Evolutionary conservation across 92 coral and sea anemone species (phyloP), one percentile per base, ranked within the genome.

Genomic region (Palythoa heliodiscus): DNA sequence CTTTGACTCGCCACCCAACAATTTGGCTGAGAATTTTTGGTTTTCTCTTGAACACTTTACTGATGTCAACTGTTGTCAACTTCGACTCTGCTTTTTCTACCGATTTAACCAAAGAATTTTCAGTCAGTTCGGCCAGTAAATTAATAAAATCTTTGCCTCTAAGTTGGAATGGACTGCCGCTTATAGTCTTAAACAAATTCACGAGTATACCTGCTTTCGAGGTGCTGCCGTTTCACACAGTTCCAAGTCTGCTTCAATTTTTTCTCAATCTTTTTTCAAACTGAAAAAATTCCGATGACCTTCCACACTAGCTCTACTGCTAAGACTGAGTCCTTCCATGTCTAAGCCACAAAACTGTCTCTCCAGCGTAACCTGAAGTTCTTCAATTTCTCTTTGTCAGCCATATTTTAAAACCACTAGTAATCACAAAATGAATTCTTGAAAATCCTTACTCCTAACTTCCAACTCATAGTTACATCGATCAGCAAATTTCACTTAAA

Each of bases 21-120:
- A 84, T 73, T 22, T 61, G 68, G 47, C 82, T 58, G 68, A 63
- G 67, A 73, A 84, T 72, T 73, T 52, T 71, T 37, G n/a, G 48
- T 61, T 84, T 82, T 8, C 81, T 76, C 58, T 73, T 73, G 58
- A 83, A 38, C 73, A 72, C 71, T 84, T 53, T 72, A 52, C 80
- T 68, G 68, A 84, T 84, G 74, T 84, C 87, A 43, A 84, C 87
- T 60, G 79, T 84, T 13, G 71, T 84, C 74, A 70, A 48, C 52
- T 81, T 66, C 25, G 70, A 50, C 48, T 39, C 84, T 16, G 2
- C 70, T 43, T 60, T 43, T 52, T 57, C 22, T 20, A 23, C n/a
- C 54, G 52, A 50, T 43, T 35, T 57, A 40, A 78, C 71, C 74
- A 79, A 71, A 54, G 75, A 82, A 20, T 73, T 84, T 47, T 53